Conservation (phyloP, 2,888 invertebrate genomes). For the Caenorhabditis plicata region DNA sequence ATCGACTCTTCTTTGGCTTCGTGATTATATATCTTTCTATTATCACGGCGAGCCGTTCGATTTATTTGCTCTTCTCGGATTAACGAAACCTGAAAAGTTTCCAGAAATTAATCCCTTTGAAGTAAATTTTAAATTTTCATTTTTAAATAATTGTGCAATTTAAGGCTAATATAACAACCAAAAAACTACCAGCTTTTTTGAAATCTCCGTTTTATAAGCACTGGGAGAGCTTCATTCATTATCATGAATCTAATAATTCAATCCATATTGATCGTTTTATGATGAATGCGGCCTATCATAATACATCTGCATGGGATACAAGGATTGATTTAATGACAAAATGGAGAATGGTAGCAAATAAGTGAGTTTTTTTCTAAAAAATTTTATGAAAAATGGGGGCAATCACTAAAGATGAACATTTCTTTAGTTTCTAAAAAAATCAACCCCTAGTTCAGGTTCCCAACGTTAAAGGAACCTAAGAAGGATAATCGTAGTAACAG, state of each 20-base stretch:
- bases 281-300: constrained; percentile 58
- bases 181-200: constrained; percentile 49
- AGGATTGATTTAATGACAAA: constrained; percentile 60
- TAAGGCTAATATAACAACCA: constrained; percentile 38
- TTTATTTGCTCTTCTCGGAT: constrained; percentile 19
- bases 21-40: constrained; percentile 55
- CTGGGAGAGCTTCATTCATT: constrained; percentile 54
- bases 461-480: too few relatives aligned
- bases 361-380: too few relatives aligned
- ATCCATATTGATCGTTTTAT: constrained; percentile 48
- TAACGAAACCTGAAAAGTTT: constrained; percentile 23
- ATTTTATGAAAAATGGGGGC: too few relatives aligned
- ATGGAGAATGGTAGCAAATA: constrained; percentile 56
- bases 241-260: constrained; percentile 20
- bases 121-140: constrained; percentile 1
- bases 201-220: constrained; percentile 61
- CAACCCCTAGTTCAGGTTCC: too few relatives aligned
- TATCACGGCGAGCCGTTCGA: constrained; percentile 45
- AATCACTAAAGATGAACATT: too few relatives aligned
- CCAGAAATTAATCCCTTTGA: constrained; percentile 31
- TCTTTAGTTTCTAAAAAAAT: too few relatives aligned
- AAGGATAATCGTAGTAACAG: too few relatives aligned
- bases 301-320: constrained; percentile 59
- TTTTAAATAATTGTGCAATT: neutral
- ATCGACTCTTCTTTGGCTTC: constrained; percentile 60